These are phyloP conservation scores for Agrochola lota DNA, from an alignment of 2,888 invertebrate genomes.

Conservation along the genomic window DNA sequence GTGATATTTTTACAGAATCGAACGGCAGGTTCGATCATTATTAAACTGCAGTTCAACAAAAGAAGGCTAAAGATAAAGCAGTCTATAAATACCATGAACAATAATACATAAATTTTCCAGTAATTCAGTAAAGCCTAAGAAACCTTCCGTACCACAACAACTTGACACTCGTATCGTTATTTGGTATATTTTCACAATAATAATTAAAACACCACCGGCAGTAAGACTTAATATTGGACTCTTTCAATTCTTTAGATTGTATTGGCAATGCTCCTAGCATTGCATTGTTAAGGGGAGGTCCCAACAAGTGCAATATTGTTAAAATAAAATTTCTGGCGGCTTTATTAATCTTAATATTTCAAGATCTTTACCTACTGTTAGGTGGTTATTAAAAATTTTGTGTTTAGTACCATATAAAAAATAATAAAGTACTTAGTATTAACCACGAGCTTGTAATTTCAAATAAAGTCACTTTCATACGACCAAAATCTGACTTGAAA, in stretches of 20 bases:
- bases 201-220: slow-evolving; percentile 44
- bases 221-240: slow-evolving; percentile 55
- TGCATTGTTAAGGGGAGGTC: slow-evolving; percentile 53
- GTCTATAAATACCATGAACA: not conserved
- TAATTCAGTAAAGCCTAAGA: not conserved
- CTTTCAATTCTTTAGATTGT: slow-evolving; percentile 62
- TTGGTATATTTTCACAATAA: slow-evolving; percentile 24
- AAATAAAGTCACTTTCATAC: not conserved
- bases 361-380: not conserved
- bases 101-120: not conserved
- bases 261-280: slow-evolving; percentile 62
- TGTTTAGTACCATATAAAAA: not conserved
- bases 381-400: not conserved
- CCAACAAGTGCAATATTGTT: not conserved
- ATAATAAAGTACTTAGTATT: too few relatives aligned
- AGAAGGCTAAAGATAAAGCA: too few relatives aligned
- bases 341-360: not conserved
- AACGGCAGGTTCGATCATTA: too few relatives aligned
- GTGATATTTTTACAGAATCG: too few relatives aligned
- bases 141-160: not conserved
- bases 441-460: not conserved
- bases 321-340: not conserved
- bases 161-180: slow-evolving; percentile 3
- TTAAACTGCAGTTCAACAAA: not conserved
- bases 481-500: not conserved